Base-by-base conservation (phyloP, 2,797 vertebrate species). In the Myiotriccus ornatus region DNA sequence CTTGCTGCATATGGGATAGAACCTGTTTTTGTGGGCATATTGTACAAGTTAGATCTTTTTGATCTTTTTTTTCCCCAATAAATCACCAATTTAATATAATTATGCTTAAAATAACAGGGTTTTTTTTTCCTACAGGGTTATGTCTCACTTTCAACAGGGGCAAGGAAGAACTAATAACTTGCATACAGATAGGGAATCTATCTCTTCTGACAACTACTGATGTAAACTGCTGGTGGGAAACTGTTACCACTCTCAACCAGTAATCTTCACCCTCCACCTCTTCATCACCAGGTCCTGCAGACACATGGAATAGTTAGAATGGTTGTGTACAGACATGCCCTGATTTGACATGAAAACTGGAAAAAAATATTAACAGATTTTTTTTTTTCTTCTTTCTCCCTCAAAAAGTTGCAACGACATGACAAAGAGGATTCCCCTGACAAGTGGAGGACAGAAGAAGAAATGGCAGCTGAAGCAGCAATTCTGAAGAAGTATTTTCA, bases 361-460 rank as follows among this genome's bases (percentile, higher is more conserved):
- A 16, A 37, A 46, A 47, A 43, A n/a, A 37, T 14, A 52, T 25
- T n/a, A 79, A 47, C n/a, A 15, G 37, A 24, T 14, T 10, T 59
- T 16, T 67, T 67, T 55, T 19, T 28, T 67, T 39, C 7, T 32
- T 80, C 50, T 82, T 69, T 41, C 28, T 37, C 35, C 39, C 57
- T 87, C 41, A 79, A 84, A 91, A 96, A 99, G 98, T 97, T 99
- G 65, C 98, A 99, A 91, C 98, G 79, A 57, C 98, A 99, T 0
- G 98, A 99, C 93, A 97, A 95, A 84, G 96, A 98, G 34, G 98
- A 98, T 68, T 55, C 95, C 20, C 95, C 98, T 9, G 95, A 95
- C 70, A 95, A 93, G 50, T 99, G 98, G 98, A 98, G 98, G 94
- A 98, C 98, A 1, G 98, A 99, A 88, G 98, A 98, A 37, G 98